phyloP scores from a whole-genome alignment of 2,113 vertebrate species.

The Eclectus roratus region DNA sequence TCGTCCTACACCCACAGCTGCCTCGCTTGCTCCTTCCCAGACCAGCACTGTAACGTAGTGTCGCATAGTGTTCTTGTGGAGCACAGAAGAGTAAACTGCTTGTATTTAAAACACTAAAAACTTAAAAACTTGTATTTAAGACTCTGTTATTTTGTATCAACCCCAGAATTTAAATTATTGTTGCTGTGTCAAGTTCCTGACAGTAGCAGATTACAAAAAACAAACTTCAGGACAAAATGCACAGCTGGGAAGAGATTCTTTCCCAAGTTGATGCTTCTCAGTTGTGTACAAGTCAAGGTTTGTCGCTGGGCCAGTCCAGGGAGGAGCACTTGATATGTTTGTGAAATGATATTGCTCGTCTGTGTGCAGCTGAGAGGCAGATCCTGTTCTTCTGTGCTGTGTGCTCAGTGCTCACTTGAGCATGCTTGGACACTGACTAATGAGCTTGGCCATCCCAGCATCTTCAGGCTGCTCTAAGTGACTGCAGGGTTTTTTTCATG shows the following conservation, averaged over 20 bases:
- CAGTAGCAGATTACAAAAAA: not conserved
- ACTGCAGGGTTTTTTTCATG: not conserved
- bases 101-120: not conserved
- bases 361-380: not conserved
- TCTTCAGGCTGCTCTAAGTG: not conserved
- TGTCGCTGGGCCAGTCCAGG: not conserved
- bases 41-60: not conserved
- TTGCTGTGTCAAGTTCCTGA: not conserved
- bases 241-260: not conserved
- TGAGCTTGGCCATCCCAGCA: not conserved
- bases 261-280: not conserved
- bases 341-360: not conserved
- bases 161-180: not conserved
- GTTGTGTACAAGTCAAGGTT: not conserved
- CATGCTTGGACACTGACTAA: not conserved
- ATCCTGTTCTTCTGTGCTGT: not conserved
- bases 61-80: not conserved
- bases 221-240: not conserved
- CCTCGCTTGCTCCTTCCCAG: not conserved
- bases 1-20: not conserved
- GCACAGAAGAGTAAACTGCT: not conserved
- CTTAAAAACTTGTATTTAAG: not conserved
- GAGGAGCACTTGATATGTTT: not conserved
- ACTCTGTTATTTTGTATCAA: not conserved
- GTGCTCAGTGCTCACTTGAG: not conserved